Base-by-base conservation (phyloP, 2,113 vertebrate species). In the Prionailurus viverrinus region DNA sequence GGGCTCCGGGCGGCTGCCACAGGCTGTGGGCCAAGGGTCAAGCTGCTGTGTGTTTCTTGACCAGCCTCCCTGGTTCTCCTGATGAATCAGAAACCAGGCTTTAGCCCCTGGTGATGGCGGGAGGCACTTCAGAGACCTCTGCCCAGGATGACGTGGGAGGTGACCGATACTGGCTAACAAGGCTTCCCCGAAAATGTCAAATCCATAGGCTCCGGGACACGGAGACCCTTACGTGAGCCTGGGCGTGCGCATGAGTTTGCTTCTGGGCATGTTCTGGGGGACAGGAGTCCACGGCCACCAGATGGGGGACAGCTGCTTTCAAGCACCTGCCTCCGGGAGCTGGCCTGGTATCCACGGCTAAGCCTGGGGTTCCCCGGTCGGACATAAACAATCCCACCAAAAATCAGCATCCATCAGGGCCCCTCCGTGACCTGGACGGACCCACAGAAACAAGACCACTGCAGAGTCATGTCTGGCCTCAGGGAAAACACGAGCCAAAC, bases 1-100 rank as follows among this genome's bases (percentile, higher is more conserved):
- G 71, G 36, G 19, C n/a, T 73, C 10, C 1, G 2, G 69, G 36
- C 0, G 3, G 36, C 21, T 1, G 36, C 36, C 31, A 5, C 2
- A 4, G 71, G 36, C 36, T 13, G 71, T 41, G 39, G 36, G 39
- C 13, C 12, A 3, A 5, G 25, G 36, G 21, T 12, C 36, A 3
- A 8, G 58, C 21, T 8, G 58, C 58, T 61, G 58, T 51, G 11
- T 51, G 51, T 14, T 14, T 51, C 51, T 51, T 14, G 51, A 51
- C 51, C 51, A 51, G 51, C 51, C 51, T 51, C 51, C 51, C 13
- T 51, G 51, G 8, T 71, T 71, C 69, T 36, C 19, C 19, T 2
- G n/a, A 21, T 21, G n/a, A 39, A 5, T 12, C 69, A 23, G n/a
- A 71, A 39, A n/a, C n/a, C 66, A 12, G 69, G n/a, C 21, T 36